Percentiles rank a stretch among this genome's conserved stretches.
Conservation (phyloP, 2,888 invertebrate species). For the Drosophila pullipes region DNA sequence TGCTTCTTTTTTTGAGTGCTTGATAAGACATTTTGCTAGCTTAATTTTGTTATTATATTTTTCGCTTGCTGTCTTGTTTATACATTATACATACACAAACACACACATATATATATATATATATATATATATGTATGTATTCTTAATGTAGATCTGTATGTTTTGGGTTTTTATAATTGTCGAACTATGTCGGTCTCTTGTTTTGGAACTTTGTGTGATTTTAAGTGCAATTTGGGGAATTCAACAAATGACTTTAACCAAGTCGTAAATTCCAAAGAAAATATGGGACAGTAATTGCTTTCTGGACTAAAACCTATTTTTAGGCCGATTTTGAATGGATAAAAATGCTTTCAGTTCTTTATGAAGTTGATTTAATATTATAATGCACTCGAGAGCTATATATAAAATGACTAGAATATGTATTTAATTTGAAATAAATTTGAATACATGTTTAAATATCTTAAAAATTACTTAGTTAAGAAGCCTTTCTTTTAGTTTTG, state of each 20-base stretch:
- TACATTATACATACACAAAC: neutral
- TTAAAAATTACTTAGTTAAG: neutral
- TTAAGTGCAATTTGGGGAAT: slow-evolving; percentile 9
- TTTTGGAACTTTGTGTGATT: neutral
- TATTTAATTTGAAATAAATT: neutral
- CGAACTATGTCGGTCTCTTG: neutral
- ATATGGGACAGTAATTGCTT: slow-evolving; percentile 4
- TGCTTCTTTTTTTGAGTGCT: slow-evolving; percentile 1
- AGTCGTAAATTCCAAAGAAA: slow-evolving; percentile 8
- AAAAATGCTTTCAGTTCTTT: neutral
- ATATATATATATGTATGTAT: neutral
- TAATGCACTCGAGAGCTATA: neutral
- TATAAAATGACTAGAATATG: neutral
- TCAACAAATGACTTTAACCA: neutral
- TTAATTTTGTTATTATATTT: slow-evolving; percentile 15
- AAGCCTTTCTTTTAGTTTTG: neutral
- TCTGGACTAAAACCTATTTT: neutral
- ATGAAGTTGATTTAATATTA: neutral
- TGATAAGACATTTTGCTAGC: slow-evolving; percentile 24
- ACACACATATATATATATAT: neutral
- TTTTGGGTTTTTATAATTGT: slow-evolving; percentile 5
- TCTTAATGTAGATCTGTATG: neutral
- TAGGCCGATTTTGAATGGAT: neutral
- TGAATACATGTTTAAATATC: neutral
- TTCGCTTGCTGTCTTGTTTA: slow-evolving; percentile 8